These are phyloP conservation scores for Syngnathus rostellatus DNA, from an alignment of 2,797 vertebrate species.

Conservation along the genomic window DNA sequence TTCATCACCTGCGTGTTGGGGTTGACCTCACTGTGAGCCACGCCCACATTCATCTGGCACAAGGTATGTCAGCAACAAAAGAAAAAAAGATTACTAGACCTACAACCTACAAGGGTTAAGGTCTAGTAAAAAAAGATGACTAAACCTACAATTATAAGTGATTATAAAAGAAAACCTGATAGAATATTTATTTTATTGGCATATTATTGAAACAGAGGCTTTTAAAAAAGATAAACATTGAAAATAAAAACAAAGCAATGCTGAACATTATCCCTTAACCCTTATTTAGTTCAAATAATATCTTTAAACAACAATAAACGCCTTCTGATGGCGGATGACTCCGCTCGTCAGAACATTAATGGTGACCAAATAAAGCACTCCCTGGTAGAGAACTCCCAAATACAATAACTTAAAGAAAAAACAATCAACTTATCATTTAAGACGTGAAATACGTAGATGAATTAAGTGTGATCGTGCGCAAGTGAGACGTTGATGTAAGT, in stretches of 20 bases:
- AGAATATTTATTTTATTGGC: too few relatives aligned
- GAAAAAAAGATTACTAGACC: neutral
- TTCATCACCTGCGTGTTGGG: constrained; percentile 93
- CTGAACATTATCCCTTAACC: neutral
- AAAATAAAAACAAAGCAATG: too few relatives aligned
- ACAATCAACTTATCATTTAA: constrained; percentile 15
- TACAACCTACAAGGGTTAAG: too few relatives aligned
- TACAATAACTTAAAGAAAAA: neutral
- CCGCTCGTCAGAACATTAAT: constrained; percentile 26
- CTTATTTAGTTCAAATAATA: neutral
- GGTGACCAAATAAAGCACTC: constrained; percentile 20
- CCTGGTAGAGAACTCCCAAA: constrained; percentile 8
- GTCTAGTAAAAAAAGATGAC: too few relatives aligned
- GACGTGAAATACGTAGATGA: too few relatives aligned
- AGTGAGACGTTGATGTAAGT: rapidly evolving
- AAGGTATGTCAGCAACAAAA: neutral
- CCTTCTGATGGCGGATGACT: neutral
- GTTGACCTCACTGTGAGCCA: constrained; percentile 94
- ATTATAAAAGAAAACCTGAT: too few relatives aligned
- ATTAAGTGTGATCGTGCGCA: too few relatives aligned
- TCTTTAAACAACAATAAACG: too few relatives aligned
- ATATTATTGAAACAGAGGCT: too few relatives aligned
- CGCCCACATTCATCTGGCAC: constrained; percentile 85
- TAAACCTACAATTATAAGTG: too few relatives aligned
- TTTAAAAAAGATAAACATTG: too few relatives aligned